phyloP scores from a whole-genome alignment of 2,888 invertebrate species.

The Epinotia ramella region DNA sequence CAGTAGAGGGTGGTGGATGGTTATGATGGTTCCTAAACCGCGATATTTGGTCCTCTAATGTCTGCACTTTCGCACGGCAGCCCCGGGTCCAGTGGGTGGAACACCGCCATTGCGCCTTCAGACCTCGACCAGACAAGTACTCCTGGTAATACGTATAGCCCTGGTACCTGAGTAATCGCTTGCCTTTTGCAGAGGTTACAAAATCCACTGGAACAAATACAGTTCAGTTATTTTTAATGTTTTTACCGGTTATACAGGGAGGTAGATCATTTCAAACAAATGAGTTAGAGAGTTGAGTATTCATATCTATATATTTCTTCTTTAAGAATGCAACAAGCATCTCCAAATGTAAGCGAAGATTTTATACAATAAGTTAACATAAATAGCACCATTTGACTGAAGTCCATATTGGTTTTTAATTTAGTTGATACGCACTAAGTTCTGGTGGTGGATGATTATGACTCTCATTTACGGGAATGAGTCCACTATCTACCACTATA shows the following conservation, averaged over 20 bases:
- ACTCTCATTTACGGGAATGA: constrained; percentile 3
- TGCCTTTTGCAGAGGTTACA: constrained; percentile 24
- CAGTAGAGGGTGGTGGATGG: constrained; percentile 2
- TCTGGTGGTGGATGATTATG: constrained; percentile 27
- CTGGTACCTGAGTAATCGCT: constrained; percentile 12
- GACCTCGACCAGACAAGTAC: not conserved
- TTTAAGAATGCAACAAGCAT: too few species aligned
- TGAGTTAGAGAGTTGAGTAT: not conserved
- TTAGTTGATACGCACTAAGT: not conserved
- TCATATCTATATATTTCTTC: too few species aligned
- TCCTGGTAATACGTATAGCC: constrained; percentile 23
- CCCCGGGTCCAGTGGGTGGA: constrained; percentile 33
- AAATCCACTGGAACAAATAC: constrained; percentile 23
- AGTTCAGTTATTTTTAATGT: not conserved
- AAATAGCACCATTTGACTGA: too few species aligned
- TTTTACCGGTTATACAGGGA: not conserved
- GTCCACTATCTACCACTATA: not conserved
- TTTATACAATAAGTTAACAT: too few species aligned
- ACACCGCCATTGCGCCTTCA: constrained; percentile 22
- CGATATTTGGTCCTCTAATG: not conserved
- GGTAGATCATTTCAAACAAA: not conserved
- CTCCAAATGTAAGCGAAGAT: too few species aligned
- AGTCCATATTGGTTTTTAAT: not conserved
- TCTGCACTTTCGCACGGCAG: constrained; percentile 25
- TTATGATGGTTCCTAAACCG: constrained; percentile 4